phyloP scores from a whole-genome alignment of 2,888 invertebrate species.

The Drosophila flavopinicola region DNA sequence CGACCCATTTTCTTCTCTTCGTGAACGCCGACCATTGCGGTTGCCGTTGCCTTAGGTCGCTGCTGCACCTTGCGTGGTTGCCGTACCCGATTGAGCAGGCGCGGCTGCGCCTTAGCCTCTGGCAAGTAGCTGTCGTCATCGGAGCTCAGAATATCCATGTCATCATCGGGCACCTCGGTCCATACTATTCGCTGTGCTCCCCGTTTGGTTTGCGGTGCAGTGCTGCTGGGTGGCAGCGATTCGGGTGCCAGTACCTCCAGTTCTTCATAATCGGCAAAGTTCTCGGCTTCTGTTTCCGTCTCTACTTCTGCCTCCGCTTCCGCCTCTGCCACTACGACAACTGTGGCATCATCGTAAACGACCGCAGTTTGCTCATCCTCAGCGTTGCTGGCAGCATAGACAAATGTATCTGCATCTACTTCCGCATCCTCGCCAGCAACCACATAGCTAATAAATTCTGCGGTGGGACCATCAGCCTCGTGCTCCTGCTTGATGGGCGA shows the following conservation, averaged over 20 bases:
- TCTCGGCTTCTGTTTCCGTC: constrained; percentile 56
- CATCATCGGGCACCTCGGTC: constrained; percentile 28
- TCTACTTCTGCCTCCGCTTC: constrained; percentile 48
- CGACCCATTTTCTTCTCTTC: constrained; percentile 60
- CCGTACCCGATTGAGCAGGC: constrained; percentile 30
- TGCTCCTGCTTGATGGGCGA: constrained; percentile 43
- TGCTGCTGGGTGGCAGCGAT: not conserved
- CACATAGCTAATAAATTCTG: constrained; percentile 53
- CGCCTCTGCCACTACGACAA: constrained; percentile 28
- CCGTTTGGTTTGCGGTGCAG: constrained; percentile 1
- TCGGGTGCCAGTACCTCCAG: constrained; percentile 50
- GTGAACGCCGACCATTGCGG: not conserved
- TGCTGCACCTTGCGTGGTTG: constrained; percentile 41
- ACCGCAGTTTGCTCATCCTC: constrained; percentile 41
- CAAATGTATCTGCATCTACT: constrained; percentile 51
- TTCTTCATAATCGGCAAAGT: constrained; percentile 61
- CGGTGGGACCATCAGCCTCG: constrained; percentile 14
- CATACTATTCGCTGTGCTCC: constrained; percentile 9
- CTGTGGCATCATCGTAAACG: constrained; percentile 31
- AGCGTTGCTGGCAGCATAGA: constrained; percentile 36
- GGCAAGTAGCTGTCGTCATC: constrained; percentile 48
- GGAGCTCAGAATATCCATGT: constrained; percentile 45
- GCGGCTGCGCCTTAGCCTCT: constrained; percentile 30
- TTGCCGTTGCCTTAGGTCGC: constrained; percentile 8
- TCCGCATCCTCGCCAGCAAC: constrained; percentile 58